Conservation (phyloP, 1,140 invertebrate species). For the Holcopasites calliopsidis region DNA sequence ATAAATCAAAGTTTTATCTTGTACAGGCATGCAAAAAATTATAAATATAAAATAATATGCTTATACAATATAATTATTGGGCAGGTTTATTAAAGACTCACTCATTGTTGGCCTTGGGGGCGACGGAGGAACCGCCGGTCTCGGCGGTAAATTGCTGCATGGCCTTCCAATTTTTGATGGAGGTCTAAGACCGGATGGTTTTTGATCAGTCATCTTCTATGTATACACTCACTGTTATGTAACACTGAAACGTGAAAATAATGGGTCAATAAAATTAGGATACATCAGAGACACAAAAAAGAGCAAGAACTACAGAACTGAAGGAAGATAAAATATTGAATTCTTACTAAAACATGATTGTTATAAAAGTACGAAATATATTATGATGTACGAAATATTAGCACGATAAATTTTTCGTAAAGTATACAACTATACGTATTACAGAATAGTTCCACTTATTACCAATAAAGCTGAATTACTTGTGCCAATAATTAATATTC, state of each 20-base stretch:
- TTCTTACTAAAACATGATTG: neutral
- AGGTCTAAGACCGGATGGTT: constrained; percentile 80
- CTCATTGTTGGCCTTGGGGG: constrained; percentile 76
- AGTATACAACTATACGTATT: too few species aligned
- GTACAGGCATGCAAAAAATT: neutral
- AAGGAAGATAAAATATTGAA: neutral
- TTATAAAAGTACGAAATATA: neutral
- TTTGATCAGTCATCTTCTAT: constrained; percentile 64
- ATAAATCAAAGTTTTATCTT: too few species aligned
- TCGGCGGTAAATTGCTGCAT: constrained; percentile 81
- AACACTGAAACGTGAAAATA: constrained; percentile 46
- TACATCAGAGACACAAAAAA: neutral
- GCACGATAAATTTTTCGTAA: neutral
- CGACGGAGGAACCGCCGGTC: constrained; percentile 81
- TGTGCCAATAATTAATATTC: too few species aligned
- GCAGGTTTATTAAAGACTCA: constrained; percentile 55
- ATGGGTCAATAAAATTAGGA: constrained; percentile 17
- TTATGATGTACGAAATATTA: neutral
- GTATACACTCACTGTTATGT: constrained; percentile 40
- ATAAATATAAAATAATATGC: too few species aligned
- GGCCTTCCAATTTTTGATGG: constrained; percentile 83
- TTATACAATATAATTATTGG: neutral
- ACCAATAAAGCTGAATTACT: too few species aligned
- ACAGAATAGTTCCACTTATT: too few species aligned
- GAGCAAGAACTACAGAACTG: neutral